Percentiles rank a stretch among this genome's conserved stretches.
These are phyloP conservation scores for Mellivora capensis DNA, from an alignment of 2,113 vertebrate genomes.

Conservation along the genomic window DNA sequence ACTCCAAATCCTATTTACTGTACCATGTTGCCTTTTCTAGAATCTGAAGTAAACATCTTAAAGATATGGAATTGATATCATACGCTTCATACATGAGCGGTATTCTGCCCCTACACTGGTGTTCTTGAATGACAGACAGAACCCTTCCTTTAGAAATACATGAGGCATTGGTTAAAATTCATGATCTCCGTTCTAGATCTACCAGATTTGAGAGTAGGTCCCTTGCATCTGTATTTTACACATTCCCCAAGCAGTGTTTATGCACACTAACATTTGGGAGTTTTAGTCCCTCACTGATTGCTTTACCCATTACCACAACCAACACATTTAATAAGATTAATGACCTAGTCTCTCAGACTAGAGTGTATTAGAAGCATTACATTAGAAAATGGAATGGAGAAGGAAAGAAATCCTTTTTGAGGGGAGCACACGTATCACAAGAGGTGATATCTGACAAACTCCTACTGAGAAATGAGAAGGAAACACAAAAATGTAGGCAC, in stretches of 20 bases:
- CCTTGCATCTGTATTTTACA: neutral
- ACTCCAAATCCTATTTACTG: neutral
- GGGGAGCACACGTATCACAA: neutral
- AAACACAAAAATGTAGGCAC: neutral
- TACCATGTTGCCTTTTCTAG: neutral
- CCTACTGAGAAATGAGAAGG: neutral
- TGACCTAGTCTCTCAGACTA: neutral
- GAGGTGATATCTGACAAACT: neutral
- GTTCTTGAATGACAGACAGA: neutral
- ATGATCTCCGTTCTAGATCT: neutral
- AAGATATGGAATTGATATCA: neutral
- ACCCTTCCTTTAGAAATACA: neutral
- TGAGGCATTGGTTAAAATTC: neutral
- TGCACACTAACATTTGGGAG: neutral
- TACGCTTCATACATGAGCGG: neutral
- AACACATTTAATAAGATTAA: slow-evolving; percentile 51
- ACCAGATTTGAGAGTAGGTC: neutral
- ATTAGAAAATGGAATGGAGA: slow-evolving; percentile 13
- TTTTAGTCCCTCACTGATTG: neutral
- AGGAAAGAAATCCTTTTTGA: neutral
- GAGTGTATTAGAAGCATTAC: neutral
- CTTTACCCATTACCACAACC: neutral
- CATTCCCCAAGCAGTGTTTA: neutral
- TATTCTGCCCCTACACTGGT: neutral
- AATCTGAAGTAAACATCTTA: neutral